Base-by-base conservation (phyloP, 2,888 invertebrate species). In the Parasteatoda lunata region DNA sequence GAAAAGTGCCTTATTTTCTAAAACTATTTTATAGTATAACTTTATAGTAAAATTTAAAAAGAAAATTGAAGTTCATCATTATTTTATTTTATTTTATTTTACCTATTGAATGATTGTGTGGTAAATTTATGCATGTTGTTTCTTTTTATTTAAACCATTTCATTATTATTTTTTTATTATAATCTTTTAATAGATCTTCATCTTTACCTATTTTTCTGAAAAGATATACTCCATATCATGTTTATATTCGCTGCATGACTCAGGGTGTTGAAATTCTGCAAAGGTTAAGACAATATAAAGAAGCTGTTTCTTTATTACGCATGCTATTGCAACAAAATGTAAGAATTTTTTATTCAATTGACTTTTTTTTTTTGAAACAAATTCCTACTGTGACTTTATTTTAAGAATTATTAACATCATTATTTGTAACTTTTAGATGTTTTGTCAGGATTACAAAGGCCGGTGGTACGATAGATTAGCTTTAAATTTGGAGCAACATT, bases 381-480 rank as follows among this genome's bases (percentile, higher is more conserved):
- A 3, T 3, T 9, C 13, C 30, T 68, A 15, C 30, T 68, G 3
- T 13, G 9, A n/a, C n/a, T 11, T 48, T 71, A 9, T n/a, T 77
- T 8, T 48, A 47, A 65, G 65, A 47, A 52, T 77, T 64, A 13
- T 49, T 9, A 45, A 48, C 7, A 54, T 51, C 11, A 15, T 49
- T 11, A 1, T 64, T 15, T 13, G 71, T 47, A 30, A 48, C 68
- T 76, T 76, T 1, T 7, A 89, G 89, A 69, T 90, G 3, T 93
- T 92, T 89, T 92, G 92, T 87, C 82, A 88, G 47, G 91, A 91
- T 82, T 91, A 91, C 78, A 90, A 92, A 52, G 93, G 95, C 3
- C 90, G 91, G 71, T 93, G 93, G 92, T 94, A 93, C 91, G 94
- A 94, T 49, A 93, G 95, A 89, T 93, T 94, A 81, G 93, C 94